A percentile compares a stretch with the other conserved stretches of the same genome.
Evolutionary conservation across 2,113 vertebrate species (phyloP).

Genomic region (Alethe diademata): DNA sequence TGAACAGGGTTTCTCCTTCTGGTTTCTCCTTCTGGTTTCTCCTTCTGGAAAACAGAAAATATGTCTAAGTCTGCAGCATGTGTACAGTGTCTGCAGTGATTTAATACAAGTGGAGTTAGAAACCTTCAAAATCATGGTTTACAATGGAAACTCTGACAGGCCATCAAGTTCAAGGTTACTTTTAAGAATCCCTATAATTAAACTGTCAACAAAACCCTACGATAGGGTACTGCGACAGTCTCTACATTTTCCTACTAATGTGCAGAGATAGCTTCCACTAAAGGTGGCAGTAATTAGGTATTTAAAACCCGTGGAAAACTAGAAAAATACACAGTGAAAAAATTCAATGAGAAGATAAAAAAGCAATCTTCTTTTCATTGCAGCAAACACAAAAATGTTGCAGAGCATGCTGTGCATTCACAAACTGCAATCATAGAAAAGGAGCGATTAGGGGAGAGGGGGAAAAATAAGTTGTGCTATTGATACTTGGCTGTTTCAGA

Average conservation of each 20-base stretch:
- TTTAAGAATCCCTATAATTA: slow-evolving; percentile 25
- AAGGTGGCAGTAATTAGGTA: not conserved
- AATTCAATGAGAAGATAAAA: not conserved
- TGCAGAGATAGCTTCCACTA: slow-evolving; percentile 13
- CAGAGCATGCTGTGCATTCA: not conserved
- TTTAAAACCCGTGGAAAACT: not conserved
- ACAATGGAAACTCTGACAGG: slow-evolving; percentile 40
- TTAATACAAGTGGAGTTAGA: not conserved
- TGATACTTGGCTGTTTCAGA: not conserved
- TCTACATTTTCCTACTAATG: slow-evolving; percentile 1
- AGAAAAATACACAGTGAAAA: not conserved
- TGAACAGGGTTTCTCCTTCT: not conserved
- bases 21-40: not conserved
- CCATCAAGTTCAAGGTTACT: slow-evolving; percentile 12
- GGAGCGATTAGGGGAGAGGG: not conserved
- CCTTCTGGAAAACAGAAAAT: not conserved
- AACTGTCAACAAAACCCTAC: not conserved
- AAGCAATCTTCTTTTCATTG: not conserved
- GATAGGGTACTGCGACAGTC: not conserved
- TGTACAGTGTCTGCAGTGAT: not conserved
- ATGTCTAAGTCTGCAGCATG: not conserved
- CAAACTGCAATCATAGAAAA: not conserved
- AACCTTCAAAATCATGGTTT: slow-evolving; percentile 3
- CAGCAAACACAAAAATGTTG: not conserved
- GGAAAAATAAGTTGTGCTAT: not conserved